Evolutionary conservation across 1,140 invertebrate species (phyloP), one percentile per base, ranked within the genome.

Genomic region (Sarcophaga peregrina): DNA sequence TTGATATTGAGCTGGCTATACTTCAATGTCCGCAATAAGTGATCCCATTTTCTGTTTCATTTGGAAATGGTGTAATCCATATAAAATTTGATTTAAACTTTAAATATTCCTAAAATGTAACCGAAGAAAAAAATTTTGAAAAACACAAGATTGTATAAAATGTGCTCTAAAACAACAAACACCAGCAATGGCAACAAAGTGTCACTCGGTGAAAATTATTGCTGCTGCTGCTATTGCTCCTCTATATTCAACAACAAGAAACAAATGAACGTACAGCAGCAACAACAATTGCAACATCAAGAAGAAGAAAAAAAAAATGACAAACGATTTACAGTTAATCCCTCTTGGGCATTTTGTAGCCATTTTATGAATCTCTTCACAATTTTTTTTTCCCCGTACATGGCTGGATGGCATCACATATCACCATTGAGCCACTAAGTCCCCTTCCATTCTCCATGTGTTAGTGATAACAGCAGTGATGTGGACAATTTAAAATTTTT

Each of bases 341-440:
- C 88, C 88, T 88, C 87, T 86, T 87, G 88, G 88, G 88, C 88
- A 89, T 89, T 89, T 88, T 88, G 88, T 88, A 85, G 83, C 82
- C 82, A 74, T 83, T 81, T 83, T 20, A 74, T 47, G 52, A 46
- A 17, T 78, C 54, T 50, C 74, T 46, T 82, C 78, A 45, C 82
- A 54, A 78, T 54, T 75, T 74, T 52, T 50, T 78, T 25, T 73
- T 48, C 13, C 15, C 47, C 73, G 52, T 46, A 72, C 75, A 25
- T 5, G 10, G 15, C 25, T 20, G n/a, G 48, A 37, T 50, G 73
- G 20, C n/a, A 68, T 58, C 75, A 68, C 62, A 68, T 68, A 68
- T 68, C 62, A 68, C 3, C 50, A 13, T 17, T 7, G 17, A 9
- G n/a, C 62, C 9, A n/a, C n/a, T 1, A 37, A 2, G 25, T 4